Percentiles rank a stretch among this genome's conserved stretches.
Evolutionary conservation across 2,797 vertebrate species (phyloP).

Genomic region (Aselliscus stoliczkanus): DNA sequence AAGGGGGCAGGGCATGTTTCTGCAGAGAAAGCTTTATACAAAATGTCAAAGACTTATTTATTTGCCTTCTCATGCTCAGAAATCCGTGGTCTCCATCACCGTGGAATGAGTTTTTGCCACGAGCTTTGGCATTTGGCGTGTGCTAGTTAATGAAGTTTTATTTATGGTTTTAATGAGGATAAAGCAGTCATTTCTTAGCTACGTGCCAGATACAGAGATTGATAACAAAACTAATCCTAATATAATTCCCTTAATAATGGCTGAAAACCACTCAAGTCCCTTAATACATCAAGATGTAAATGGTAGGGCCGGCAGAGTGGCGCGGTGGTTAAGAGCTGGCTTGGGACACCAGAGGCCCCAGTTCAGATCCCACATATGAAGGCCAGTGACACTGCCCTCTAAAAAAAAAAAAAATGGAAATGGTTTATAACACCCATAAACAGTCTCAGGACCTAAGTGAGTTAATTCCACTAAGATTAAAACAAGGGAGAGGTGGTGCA

Average conservation of each 20-base stretch:
- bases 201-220: constrained; percentile 72
- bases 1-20: background rate
- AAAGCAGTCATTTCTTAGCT: constrained; percentile 72
- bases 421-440: constrained; percentile 81
- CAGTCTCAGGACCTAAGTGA: constrained; percentile 76
- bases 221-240: constrained; percentile 77
- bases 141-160: constrained; percentile 61
- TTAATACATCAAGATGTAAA: constrained; percentile 81
- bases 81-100: background rate
- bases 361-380: no score
- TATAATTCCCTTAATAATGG: constrained; percentile 79
- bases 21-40: background rate
- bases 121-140: background rate
- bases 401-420: constrained; percentile 82
- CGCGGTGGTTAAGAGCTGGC: no score
- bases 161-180: constrained; percentile 63
- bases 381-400: no score
- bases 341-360: no score
- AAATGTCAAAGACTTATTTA: background rate
- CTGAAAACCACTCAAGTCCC: constrained; percentile 76
- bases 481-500: constrained; percentile 74
- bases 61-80: background rate
- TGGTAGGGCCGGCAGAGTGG: no score
- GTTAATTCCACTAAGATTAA: constrained; percentile 74
- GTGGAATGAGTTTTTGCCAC: background rate